phyloP scores from a whole-genome alignment of 2,888 invertebrate species.

The Coecobrya sp. region DNA sequence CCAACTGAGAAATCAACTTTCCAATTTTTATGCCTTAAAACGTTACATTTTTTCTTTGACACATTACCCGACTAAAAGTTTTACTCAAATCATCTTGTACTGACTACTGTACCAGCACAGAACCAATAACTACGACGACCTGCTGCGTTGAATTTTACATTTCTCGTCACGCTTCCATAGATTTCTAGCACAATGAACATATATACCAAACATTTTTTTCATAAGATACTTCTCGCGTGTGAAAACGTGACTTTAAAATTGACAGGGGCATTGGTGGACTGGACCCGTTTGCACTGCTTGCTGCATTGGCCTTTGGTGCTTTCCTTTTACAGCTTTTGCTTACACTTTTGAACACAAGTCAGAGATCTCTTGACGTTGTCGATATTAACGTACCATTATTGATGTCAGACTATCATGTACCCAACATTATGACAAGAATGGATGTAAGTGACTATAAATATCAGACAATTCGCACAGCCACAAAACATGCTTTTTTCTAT shows the following conservation, averaged over 20 bases:
- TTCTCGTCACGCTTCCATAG: background rate
- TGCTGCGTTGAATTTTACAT: background rate
- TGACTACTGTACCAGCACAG: background rate
- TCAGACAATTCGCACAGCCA: background rate
- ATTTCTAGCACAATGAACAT: background rate
- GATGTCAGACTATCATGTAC: conserved; percentile 86
- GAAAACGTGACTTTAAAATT: conserved; percentile 58
- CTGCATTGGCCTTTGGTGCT: conserved; percentile 86
- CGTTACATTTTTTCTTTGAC: background rate
- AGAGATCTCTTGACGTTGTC: conserved; percentile 86
- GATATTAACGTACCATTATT: conserved; percentile 86
- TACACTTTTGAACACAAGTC: conserved; percentile 85
- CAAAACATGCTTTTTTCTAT: background rate
- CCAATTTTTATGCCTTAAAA: background rate
- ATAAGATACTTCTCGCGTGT: background rate
- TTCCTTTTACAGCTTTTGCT: conserved; percentile 86
- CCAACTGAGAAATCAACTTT: too few species aligned
- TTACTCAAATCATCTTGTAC: background rate
- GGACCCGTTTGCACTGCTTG: conserved; percentile 86
- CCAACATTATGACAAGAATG: conserved; percentile 85
- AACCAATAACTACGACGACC: background rate
- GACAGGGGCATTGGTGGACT: conserved; percentile 84
- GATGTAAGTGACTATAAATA: conserved; percentile 84
- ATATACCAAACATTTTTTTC: background rate
- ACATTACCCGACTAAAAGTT: background rate